Evolutionary conservation across 2,888 invertebrate species (phyloP), one percentile per base, ranked within the genome.

Genomic region (Parnassius mnemosyne): DNA sequence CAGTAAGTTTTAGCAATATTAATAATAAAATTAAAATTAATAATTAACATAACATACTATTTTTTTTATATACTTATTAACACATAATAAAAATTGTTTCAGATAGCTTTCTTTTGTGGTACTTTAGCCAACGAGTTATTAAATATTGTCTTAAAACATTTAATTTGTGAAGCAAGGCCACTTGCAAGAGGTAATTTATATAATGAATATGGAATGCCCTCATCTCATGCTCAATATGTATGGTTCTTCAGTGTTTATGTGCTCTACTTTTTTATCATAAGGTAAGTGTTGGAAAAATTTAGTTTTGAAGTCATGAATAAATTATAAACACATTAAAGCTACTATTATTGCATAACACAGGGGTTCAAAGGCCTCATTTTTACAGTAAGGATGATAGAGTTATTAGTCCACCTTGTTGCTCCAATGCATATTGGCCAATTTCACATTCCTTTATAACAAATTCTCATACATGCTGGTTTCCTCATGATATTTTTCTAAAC

Each of bases 171-270:
- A 88, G 93, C 94, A 56, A 93, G 97, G 77, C 98, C 98, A 58
- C 80, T 95, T 72, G 89, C 92, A 67, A 92, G 96, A 77, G 93
- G 94, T 65, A 91, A 93, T 75, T 83, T 95, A 60, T 94, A 94
- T 74, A 94, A 94, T 74, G 96, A 96, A 85, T 96, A 95, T 92
- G 96, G 96, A 72, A 97, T 97, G 97, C 98, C 97, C 61, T 97
- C 97, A 44, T 95, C 96, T 66, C 98, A 98, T 92, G 93, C 97
- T 73, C 97, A 97, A 87, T 96, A 97, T 83, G 95, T 96, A 92
- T 97, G 97, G 96, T 98, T 97, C 87, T 97, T 97, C 86, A 94
- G 96, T 69, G 93, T 94, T 57, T 98, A 97, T 87, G 94, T 96
- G 69, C 92, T 95, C 68, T 95, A 96, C 84, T 97, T 97, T 88